These are phyloP conservation scores for Hoplodrina blanda DNA, from an alignment of 2,888 invertebrate genomes.

Conservation along the genomic window DNA sequence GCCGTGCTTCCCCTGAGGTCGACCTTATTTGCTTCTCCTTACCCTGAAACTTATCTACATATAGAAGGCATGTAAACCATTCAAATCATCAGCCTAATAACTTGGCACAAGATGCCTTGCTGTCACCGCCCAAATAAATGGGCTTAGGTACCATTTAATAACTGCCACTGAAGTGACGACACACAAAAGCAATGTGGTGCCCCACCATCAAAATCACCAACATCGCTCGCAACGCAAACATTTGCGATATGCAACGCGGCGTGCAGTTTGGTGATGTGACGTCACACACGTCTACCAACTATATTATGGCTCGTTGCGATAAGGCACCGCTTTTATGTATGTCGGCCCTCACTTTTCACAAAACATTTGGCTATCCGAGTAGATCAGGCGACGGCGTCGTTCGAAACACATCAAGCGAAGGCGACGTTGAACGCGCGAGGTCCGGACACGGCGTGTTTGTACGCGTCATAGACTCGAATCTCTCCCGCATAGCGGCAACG, in stretches of 20 bases:
- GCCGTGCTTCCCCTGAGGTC: constrained; percentile 3
- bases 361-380: constrained; percentile 65
- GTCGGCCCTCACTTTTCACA: not conserved
- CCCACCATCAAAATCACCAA: too few relatives aligned
- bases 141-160: not conserved
- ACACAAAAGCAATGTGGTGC: not conserved
- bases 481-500: constrained; percentile 88
- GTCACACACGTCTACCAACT: not conserved
- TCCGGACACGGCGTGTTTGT: constrained; percentile 85
- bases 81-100: constrained; percentile 6
- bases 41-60: constrained; percentile 21
- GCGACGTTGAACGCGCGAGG: constrained; percentile 75
- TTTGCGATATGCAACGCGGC: too few relatives aligned
- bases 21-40: constrained; percentile 3
- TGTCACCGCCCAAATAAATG: not conserved
- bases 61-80: constrained; percentile 12
- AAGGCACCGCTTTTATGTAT: too few relatives aligned
- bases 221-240: too few relatives aligned
- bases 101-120: constrained; percentile 3
- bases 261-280: not conserved
- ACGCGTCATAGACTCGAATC: constrained; percentile 88
- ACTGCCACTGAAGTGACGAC: not conserved
- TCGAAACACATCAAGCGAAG: constrained; percentile 78
- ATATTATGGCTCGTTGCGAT: too few relatives aligned
- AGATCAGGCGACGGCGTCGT: constrained; percentile 81